These are phyloP conservation scores for Lepus oiostolus DNA, from an alignment of 2,797 vertebrate genomes.

Conservation along the genomic window DNA sequence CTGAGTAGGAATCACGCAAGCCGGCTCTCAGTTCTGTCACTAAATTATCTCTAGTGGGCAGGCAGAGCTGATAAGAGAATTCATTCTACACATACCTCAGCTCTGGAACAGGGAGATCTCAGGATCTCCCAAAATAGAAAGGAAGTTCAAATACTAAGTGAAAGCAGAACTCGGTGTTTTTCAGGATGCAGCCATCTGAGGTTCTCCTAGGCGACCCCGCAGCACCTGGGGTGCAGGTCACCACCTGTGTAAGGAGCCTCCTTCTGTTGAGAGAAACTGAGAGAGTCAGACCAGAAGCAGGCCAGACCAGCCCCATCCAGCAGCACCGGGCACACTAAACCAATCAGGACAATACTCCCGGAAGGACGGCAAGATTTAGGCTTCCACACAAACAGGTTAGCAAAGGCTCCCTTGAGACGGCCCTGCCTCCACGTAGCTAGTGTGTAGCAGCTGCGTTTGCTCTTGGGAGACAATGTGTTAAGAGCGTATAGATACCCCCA, in stretches of 20 bases:
- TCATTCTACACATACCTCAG: constrained; percentile 44
- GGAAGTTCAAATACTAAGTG: not conserved
- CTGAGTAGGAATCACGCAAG: constrained; percentile 50
- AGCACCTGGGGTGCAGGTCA: not conserved
- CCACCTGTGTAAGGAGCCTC: no score
- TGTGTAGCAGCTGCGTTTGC: no score
- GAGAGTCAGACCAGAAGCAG: no score
- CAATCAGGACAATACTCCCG: no score
- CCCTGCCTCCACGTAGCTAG: no score
- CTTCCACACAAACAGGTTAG: no score
- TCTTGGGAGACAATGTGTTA: no score
- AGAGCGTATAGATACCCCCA: no score
- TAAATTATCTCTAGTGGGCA: constrained; percentile 69
- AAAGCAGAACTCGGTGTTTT: not conserved
- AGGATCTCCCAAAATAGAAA: constrained; percentile 32
- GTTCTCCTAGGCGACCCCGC: not conserved
- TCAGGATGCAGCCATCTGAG: not conserved
- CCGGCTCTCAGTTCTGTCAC: not conserved
- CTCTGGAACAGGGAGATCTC: not conserved
- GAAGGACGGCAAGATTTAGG: no score
- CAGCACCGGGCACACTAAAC: no score
- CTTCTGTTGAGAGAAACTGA: not conserved
- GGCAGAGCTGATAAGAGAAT: constrained; percentile 70
- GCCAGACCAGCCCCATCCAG: no score
- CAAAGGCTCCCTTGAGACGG: no score